Evolutionary conservation across 2,113 vertebrate genomes (phyloP), one percentile per base, ranked within the genome.

Genomic region (Cottus gobio): DNA sequence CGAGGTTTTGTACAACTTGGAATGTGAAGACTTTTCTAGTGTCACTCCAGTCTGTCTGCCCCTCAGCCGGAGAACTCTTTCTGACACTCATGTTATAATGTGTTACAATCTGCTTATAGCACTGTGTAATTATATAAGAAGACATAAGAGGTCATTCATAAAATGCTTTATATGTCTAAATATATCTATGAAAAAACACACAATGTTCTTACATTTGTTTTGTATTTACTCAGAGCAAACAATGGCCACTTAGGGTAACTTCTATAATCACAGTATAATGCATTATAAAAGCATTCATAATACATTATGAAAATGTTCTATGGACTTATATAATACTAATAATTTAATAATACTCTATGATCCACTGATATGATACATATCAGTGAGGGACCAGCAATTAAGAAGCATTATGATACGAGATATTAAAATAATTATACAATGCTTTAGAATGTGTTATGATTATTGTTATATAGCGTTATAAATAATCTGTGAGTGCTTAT

Each of bases 1-100:
- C 52, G 9, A 8, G n/a, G 50, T 54, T 83, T 70, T 56, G 63
- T 75, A 44, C 30, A 66, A 50, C 30, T 44, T 37, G 56, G 24
- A 69, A 61, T 18, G 11, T 11, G 0, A 61, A 74, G 22, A 18
- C n/a, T 28, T 67, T 30, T 42, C 18, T 13, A 8, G 11, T 18
- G 44, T 26, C 26, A 39, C 30, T 22, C 42, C 18, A 68, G 58
- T 74, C 39, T 64, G 46, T 63, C 26, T 36, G 13, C 11, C 28
- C 20, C 28, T 46, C 13, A 31, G 52, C 36, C 44, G 67, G 24
- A 31, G n/a, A 22, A 52, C 48, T 52, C 24, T 52, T 5, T n/a
- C n/a, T n/a, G 22, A 28, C 9, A 11, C 56, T 28, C 4, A 13
- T 28, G 54, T 52, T 52, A 18, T 46, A 6, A 7, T 48, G 5